A percentile compares a stretch with the other conserved stretches of the same genome.
phyloP scores from a whole-genome alignment of 2,797 vertebrate genomes.

The Novumbra hubbsi region DNA sequence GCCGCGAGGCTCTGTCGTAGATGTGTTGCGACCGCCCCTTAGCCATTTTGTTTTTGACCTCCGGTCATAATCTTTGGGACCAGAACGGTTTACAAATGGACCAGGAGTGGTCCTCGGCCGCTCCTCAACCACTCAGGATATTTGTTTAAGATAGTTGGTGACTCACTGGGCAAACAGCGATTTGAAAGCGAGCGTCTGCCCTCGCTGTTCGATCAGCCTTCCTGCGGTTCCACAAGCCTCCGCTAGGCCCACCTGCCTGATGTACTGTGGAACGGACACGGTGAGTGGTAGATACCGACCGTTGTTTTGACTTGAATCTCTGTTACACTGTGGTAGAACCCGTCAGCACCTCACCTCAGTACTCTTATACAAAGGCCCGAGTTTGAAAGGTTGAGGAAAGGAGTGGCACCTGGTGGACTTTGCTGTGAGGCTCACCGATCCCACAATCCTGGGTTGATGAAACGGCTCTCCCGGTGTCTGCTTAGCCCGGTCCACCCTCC shows the following conservation, averaged over 20 bases:
- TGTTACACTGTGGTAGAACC: neutral
- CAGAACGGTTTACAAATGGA: neutral
- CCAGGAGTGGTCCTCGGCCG: constrained; percentile 1
- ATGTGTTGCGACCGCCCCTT: too few species aligned
- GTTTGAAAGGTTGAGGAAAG: neutral
- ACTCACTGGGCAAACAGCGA: constrained; percentile 29
- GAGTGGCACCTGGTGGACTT: neutral
- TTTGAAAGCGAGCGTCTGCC: neutral
- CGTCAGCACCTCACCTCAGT: neutral
- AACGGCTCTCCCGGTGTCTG: neutral
- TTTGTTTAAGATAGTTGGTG: constrained; percentile 38
- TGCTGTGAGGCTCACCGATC: neutral
- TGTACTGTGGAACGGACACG: neutral
- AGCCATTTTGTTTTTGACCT: neutral
- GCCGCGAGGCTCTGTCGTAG: too few species aligned
- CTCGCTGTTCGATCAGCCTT: neutral
- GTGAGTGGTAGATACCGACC: neutral
- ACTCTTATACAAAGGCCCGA: neutral
- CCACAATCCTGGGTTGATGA: neutral
- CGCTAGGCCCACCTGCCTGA: neutral
- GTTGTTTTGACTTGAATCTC: neutral
- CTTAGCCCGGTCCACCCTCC: neutral
- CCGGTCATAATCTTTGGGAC: neutral
- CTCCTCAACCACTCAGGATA: constrained; percentile 30
- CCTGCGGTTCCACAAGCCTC: neutral